Conservation (phyloP, 2,888 invertebrate species). For the Acanthopleura granulata region DNA sequence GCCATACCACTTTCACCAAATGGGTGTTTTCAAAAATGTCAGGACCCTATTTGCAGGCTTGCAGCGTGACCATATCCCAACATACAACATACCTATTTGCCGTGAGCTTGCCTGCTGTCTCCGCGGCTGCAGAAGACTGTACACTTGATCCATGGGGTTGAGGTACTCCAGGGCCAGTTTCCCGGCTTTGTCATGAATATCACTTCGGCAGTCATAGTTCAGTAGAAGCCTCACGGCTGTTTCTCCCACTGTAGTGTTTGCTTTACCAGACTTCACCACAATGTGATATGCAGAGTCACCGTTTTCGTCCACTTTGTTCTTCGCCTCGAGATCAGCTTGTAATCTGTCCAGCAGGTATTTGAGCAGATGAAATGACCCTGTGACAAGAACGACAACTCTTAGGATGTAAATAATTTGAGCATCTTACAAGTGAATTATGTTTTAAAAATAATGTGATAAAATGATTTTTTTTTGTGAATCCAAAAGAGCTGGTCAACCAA, state of each 20-base stretch:
- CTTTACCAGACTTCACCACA: conserved; percentile 34
- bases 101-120: too few species aligned
- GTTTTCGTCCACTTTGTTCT: conserved; percentile 30
- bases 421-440: too few species aligned
- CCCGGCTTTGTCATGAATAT: conserved; percentile 29
- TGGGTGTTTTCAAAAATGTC: too few species aligned
- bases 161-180: conserved; percentile 40
- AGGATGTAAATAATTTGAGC: too few species aligned
- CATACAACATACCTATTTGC: too few species aligned
- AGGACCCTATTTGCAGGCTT: conserved; percentile 31
- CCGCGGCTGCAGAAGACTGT: conserved; percentile 22
- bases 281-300: conserved; percentile 36
- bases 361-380: conserved; percentile 28
- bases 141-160: conserved; percentile 28
- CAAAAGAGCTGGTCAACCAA: too few species aligned
- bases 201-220: conserved; percentile 32
- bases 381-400: background rate
- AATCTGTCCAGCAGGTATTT: conserved; percentile 29
- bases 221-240: conserved; percentile 31
- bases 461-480: too few species aligned
- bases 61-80: too few species aligned
- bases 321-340: conserved; percentile 21
- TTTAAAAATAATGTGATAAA: too few species aligned
- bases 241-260: conserved; percentile 31
- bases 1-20: too few species aligned